Evolutionary conservation across 1,140 invertebrate species (phyloP), one percentile per base, ranked within the genome.

Genomic region (Caenorhabditis latens): DNA sequence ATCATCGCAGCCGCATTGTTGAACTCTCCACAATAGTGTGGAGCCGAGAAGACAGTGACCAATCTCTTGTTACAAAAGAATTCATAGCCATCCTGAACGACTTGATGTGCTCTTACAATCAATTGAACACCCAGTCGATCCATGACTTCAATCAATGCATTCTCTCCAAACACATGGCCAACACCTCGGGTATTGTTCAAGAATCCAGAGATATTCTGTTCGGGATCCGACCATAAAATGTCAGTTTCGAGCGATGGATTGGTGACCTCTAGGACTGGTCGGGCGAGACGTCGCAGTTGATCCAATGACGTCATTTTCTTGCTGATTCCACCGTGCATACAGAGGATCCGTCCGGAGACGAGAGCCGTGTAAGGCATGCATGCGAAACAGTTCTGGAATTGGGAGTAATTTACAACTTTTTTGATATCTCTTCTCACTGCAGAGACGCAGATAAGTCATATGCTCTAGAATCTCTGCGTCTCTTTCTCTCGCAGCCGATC

Each of bases 141-240:
- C 21, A 63, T 63, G 5, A 40, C 24, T 32, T 63, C 61, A 9
- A 40, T 24, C 5, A 63, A 14, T 11, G 21, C 61, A 32, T 2
- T 63, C 24, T 63, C 61, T 32, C 61, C 61, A 24, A 63, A 63
- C 11, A 63, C 61, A 24, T 63, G 61, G 11, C 61, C 61, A 32
- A 63, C 24, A 11, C 61, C 61, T 9, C 43, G 67, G 19, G 46
- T 82, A 21, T 53, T 48, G 19, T 79, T 48, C 43, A 48, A 9
- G 71, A 83, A 50, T 83, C 48, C 94, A 90, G 93, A n/a, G 63
- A 94, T 92, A 83, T 55, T 79, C 58, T 86, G 58, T 19, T 87
- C 32, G 98, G 97, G 97, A 95, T 98, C 61, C 2, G 21, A 32
- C 98, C 98, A 99, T 82, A 99, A 95, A 86, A 99, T 95, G 94